Percentiles rank a stretch among this genome's conserved stretches.
These are phyloP conservation scores for Drosophila eugracilis DNA, from an alignment of 1,140 invertebrate species.

Conservation along the genomic window DNA sequence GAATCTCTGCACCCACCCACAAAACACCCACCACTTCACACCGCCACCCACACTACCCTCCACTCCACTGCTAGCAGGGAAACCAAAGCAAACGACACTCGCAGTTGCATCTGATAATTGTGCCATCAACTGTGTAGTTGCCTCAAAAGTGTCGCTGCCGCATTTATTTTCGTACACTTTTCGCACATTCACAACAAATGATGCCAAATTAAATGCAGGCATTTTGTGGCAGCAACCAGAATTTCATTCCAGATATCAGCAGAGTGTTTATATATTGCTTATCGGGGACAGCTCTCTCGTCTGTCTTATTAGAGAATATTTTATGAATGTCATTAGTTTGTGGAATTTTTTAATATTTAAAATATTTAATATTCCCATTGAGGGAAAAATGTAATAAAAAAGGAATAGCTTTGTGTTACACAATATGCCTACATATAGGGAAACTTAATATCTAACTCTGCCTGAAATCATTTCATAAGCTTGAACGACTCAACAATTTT, in stretches of 20 bases:
- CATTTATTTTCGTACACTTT: constrained; percentile 64
- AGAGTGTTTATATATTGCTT: background rate
- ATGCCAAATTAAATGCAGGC: constrained; percentile 40
- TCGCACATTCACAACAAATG: constrained; percentile 37
- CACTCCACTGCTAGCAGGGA: constrained; percentile 3
- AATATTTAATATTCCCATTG: too few species aligned
- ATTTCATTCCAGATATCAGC: constrained; percentile 22
- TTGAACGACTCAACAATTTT: too few species aligned
- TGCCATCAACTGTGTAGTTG: constrained; percentile 49
- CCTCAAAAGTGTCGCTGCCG: constrained; percentile 39
- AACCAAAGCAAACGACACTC: constrained; percentile 28
- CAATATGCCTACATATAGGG: too few species aligned
- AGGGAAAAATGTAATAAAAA: too few species aligned
- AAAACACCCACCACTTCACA: background rate
- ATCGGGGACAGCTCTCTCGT: background rate
- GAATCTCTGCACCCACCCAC: background rate
- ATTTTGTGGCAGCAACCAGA: constrained; percentile 14
- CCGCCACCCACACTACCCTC: background rate
- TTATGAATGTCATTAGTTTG: background rate
- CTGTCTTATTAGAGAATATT: too few species aligned
- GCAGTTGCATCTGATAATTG: constrained; percentile 72
- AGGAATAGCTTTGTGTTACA: too few species aligned
- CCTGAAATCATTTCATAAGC: too few species aligned
- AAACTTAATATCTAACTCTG: too few species aligned
- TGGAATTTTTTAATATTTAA: background rate